Evolutionary conservation across 2,113 vertebrate species (phyloP), one percentile per base, ranked within the genome.

Genomic region (Hirundichthys speculiger): DNA sequence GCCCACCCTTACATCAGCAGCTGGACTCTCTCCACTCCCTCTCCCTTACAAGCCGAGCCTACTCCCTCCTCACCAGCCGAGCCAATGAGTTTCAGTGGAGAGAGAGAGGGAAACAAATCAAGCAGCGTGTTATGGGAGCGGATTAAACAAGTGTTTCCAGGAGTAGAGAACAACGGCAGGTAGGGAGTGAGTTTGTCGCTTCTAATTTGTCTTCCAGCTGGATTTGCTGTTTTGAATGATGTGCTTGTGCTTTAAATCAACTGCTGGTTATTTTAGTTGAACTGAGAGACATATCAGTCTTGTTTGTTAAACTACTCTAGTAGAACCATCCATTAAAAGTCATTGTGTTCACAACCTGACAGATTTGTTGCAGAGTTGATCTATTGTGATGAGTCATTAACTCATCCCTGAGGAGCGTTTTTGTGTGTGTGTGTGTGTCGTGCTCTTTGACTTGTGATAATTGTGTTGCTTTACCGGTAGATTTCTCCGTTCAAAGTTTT

Each of bases 51-150:
- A 76, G 30, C 70, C 27, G 27, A 83, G 75, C 69, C 58, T n/a
- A 53, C 73, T 78, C 82, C 78, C 78, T 82, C 80, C 67, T 80
- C 75, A 21, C 10, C 58, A 40, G 67, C 45, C 41, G 6, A 55
- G 58, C 75, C 79, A 80, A 79, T 74, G 81, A 90, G 75, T 89
- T 90, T 86, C 59, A 1, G 73, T 48, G 57, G 62, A 80, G 53
- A 56, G 53, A 40, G 10, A 49, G 16, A 51, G 24, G 16, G 1
- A 47, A 16, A 52, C 59, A 71, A 61, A 82, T 22, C 64, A 65
- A 52, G 56, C 85, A 71, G 78, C 54, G 75, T 81, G 61, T 72
- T 61, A 55, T 72, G 75, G 69, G 68, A 87, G 82, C 77, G 72
- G 60, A 82, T 77, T 82, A 55, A 89, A 87, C 78, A 90, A 80